Conservation (phyloP, 2,797 vertebrate species). For the Tokudaia muenninki region DNA sequence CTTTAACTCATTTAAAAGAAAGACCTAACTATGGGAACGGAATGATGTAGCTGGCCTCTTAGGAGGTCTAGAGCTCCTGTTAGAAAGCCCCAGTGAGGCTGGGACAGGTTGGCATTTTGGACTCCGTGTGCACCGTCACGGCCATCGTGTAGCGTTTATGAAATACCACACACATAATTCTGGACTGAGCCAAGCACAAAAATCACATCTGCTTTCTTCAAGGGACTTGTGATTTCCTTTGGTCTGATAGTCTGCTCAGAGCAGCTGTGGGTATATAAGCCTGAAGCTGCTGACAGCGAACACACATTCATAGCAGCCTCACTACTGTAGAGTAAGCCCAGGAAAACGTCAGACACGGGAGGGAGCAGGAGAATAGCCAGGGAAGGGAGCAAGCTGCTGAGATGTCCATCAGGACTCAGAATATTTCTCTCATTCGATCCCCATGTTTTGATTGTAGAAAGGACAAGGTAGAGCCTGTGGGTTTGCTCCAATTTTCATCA, state of each 20-base stretch:
- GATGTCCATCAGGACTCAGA: neutral
- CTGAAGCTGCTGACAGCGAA: neutral
- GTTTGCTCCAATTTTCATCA: neutral
- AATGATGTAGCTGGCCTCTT: neutral
- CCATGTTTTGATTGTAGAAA: neutral
- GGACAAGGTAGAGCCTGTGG: neutral
- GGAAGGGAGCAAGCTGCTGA: neutral
- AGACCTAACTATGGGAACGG: neutral
- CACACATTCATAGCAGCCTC: neutral
- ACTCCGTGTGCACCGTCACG: neutral
- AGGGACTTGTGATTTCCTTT: neutral
- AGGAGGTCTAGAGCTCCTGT: neutral
- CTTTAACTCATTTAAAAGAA: neutral
- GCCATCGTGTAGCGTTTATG: neutral
- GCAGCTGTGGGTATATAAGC: neutral
- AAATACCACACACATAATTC: neutral
- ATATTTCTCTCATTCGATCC: conserved; percentile 16
- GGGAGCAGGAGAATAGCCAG: neutral
- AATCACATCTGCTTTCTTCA: neutral
- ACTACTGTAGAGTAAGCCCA: neutral
- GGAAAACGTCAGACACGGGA: neutral
- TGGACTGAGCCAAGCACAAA: neutral
- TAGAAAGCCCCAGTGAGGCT: conserved; percentile 18
- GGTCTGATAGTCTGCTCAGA: neutral
- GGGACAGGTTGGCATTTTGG: conserved; percentile 14